Base-by-base conservation (phyloP, 2,888 invertebrate genomes). In the Lutraria lutraria region DNA sequence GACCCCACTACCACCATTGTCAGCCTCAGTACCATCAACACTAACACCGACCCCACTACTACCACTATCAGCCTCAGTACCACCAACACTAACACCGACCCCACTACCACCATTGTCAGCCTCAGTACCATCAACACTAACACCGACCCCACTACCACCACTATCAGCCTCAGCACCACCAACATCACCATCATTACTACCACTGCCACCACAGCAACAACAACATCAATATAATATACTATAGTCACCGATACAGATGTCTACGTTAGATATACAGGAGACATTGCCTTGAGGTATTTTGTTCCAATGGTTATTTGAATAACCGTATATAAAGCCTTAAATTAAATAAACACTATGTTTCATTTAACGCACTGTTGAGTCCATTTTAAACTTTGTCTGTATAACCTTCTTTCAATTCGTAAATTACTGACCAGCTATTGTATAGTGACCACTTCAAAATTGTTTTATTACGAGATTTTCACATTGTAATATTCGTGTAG, bases 381-480 rank as follows among this genome's bases (percentile, higher is more conserved):
- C 34, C 19, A 31, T 72, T 72, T 13, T 31, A 72, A 72, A 31
- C 29, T 31, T 76, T 31, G n/a, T 31, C 34, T 25, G 76, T 34
- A 1, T 29, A 16, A 13, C 25, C 34, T 31, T 19, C 76, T 1
- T 76, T 76, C 31, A 34, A 6, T 31, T 34, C 34, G 13, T 76
- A 76, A 76, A 76, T 25, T 34, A 76, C 76, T 34, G 34, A 25
- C 76, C 31, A 76, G 31, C 76, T 16, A 34, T 76, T 76, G 76
- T 72, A 72, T 31, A 31, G 15, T 19, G 63, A 25, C 25, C 63
- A 25, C 63, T 12, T n/a, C n/a, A n/a, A n/a, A n/a, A n/a, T n/a
- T 25, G 25, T n/a, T 68, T 13, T 76, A 76, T 34, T 76, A 31
- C 6, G 19, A 31, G 19, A 6, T 76, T 6, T 34, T 16, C 19